A percentile compares a stretch with the other conserved stretches of the same genome.
Conservation (phyloP, 2,797 vertebrate genomes). For the Labroides dimidiatus region DNA sequence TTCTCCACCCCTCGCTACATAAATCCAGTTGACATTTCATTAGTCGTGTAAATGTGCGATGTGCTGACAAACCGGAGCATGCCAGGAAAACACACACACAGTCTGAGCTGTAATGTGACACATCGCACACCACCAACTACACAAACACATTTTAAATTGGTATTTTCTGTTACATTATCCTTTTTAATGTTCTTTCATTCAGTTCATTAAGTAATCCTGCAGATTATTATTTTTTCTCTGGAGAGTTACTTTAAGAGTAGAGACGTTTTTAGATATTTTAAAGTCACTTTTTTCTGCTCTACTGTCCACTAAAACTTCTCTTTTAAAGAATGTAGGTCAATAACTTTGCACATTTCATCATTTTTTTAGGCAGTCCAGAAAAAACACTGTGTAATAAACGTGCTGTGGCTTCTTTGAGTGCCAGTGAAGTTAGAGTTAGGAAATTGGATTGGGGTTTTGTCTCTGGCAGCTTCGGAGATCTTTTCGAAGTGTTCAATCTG, state of each 20-base stretch:
- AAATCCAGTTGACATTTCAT: constrained; percentile 50
- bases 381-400: constrained; percentile 26
- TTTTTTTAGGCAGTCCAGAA: constrained; percentile 16
- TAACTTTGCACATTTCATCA: constrained; percentile 33
- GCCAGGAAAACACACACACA: constrained; percentile 28
- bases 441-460: constrained; percentile 67
- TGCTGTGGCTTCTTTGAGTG: constrained; percentile 49
- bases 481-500: constrained; percentile 40
- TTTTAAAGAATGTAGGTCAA: neutral
- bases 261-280: neutral
- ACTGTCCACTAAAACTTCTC: neutral
- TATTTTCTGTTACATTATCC: constrained; percentile 10
- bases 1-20: constrained; percentile 32
- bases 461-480: constrained; percentile 49
- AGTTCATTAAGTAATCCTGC: neutral
- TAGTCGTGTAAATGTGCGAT: constrained; percentile 32
- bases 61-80: constrained; percentile 31
- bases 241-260: neutral
- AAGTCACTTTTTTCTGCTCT: neutral
- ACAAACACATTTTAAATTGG: neutral
- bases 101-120: constrained; percentile 13
- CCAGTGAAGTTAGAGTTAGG: constrained; percentile 60
- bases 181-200: neutral
- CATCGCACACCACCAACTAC: neutral
- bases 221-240: neutral